Evolutionary conservation across 2,113 vertebrate genomes (phyloP).

Genomic region (Crotalus helleri): DNA sequence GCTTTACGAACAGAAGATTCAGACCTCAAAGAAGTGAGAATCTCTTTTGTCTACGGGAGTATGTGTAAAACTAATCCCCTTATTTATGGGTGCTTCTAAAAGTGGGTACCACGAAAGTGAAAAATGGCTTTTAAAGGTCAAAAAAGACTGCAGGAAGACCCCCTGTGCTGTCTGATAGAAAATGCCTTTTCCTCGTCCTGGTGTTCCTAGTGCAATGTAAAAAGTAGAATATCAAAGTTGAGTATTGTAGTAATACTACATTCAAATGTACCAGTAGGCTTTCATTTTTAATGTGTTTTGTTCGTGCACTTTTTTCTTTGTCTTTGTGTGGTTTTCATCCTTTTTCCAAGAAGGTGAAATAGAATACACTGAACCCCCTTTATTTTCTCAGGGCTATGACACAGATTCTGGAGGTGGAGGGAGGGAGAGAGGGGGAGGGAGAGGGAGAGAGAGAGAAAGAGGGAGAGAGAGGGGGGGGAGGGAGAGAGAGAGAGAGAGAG

Average conservation of each 20-base stretch:
- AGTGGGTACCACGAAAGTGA: not conserved
- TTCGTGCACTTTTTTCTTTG: not conserved
- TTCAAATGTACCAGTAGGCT: not conserved
- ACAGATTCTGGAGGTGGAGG: not conserved
- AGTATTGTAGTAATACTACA: not conserved
- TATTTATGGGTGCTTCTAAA: not conserved
- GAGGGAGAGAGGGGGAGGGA: accelerated
- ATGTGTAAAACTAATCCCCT: not conserved
- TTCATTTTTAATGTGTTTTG: not conserved
- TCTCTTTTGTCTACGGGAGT: not conserved
- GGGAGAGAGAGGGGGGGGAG: not conserved
- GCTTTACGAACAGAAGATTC: not conserved
- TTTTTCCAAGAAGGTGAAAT: not conserved
- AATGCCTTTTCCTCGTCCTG: not conserved
- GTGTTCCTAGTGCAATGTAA: not conserved
- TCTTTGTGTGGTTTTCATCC: not conserved
- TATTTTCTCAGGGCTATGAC: not conserved
- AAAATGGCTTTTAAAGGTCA: not conserved
- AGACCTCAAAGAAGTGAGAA: not conserved
- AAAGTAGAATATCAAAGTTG: not conserved
- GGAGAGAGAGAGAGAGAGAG: not conserved
- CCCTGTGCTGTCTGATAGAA: not conserved
- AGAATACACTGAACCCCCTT: not conserved
- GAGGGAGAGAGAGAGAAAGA: not conserved
- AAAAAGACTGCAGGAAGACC: not conserved